These are phyloP conservation scores for Ptychochromis oligacanthus DNA, from an alignment of 2,113 vertebrate species.

Conservation along the genomic window DNA sequence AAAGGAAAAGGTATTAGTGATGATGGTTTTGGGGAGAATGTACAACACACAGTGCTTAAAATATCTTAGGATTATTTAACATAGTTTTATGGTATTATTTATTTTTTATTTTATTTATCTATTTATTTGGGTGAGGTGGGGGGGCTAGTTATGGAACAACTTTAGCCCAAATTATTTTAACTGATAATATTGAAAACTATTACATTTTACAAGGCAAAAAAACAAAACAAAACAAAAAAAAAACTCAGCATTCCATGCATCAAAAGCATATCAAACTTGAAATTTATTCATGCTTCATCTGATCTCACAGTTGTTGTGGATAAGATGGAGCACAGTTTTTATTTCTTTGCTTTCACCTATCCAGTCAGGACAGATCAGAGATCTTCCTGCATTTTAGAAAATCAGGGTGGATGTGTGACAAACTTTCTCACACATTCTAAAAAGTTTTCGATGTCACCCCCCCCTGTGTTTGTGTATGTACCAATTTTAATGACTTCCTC, in stretches of 20 bases:
- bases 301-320: slow-evolving; percentile 4
- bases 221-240: neutral
- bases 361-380: slow-evolving; percentile 46
- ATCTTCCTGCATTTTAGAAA: slow-evolving; percentile 36
- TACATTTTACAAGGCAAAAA: too few relatives aligned
- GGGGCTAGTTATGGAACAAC: too few relatives aligned
- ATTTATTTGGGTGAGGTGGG: too few relatives aligned
- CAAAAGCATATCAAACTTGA: slow-evolving; percentile 38
- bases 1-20: neutral
- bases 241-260: slow-evolving; percentile 28
- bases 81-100: neutral
- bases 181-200: too few relatives aligned
- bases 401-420: slow-evolving; percentile 22
- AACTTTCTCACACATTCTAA: slow-evolving; percentile 5
- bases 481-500: slow-evolving; percentile 77
- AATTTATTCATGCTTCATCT: slow-evolving; percentile 33
- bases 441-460: too few relatives aligned
- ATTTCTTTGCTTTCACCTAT: slow-evolving; percentile 28
- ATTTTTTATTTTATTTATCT: too few relatives aligned
- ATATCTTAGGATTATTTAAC: neutral
- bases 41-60: neutral
- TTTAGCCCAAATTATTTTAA: too few relatives aligned
- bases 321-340: slow-evolving; percentile 19
- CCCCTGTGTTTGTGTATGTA: neutral
- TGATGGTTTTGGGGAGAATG: neutral